These are phyloP conservation scores for Podarcis lilfordi DNA, from an alignment of 2,797 vertebrate species.

Conservation along the genomic window DNA sequence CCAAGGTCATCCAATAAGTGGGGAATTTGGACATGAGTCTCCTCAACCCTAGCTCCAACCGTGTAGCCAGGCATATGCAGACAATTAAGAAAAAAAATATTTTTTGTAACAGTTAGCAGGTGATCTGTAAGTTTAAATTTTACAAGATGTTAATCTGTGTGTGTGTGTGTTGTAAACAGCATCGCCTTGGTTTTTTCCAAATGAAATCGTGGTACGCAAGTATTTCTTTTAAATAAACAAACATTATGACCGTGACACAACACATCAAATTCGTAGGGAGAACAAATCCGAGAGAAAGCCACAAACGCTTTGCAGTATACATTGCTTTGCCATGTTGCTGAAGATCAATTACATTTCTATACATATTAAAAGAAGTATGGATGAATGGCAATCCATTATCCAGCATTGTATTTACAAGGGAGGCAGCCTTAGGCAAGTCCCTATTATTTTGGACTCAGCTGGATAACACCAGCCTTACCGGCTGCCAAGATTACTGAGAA, in stretches of 20 bases:
- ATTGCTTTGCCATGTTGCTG: not conserved
- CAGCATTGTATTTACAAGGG: not conserved
- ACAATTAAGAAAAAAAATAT: no score
- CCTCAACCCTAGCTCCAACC: not conserved
- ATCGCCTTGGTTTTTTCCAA: no score
- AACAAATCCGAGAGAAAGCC: not conserved
- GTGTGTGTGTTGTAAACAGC: not conserved
- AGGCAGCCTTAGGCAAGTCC: not conserved
- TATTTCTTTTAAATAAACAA: not conserved
- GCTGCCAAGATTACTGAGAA: not conserved
- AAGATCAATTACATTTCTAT: not conserved
- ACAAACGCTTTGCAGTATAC: not conserved
- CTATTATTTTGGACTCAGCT: not conserved
- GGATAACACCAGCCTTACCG: no score
- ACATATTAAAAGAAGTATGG: not conserved
- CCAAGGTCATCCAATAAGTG: not conserved
- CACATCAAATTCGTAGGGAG: not conserved
- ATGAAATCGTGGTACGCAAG: no score
- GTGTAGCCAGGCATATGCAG: no score
- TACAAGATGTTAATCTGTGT: no score
- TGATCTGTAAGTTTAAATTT: no score
- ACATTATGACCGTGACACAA: not conserved
- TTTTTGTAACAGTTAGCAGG: no score
- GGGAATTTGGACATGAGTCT: not conserved
- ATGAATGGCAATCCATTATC: not conserved